Base-by-base conservation (phyloP, 2,797 vertebrate species). In the Megalops cyprinoides region DNA sequence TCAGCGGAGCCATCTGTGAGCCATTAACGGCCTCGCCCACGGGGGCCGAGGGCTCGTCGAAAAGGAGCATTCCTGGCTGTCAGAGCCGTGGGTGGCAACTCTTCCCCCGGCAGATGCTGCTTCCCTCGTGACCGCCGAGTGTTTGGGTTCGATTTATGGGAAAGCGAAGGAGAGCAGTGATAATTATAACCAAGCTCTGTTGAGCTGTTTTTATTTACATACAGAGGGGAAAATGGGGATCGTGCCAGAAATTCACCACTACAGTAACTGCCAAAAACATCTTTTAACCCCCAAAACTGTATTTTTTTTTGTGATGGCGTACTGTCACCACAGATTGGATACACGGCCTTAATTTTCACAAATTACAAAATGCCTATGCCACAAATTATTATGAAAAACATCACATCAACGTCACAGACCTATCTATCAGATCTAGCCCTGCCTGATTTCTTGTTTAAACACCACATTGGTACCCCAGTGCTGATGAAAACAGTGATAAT, bases 21-120 rank as follows among this genome's bases (percentile, higher is more conserved):
- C 53, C 84, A 84, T 85, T 84, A 82, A 3, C 10, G 44, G 25
- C 62, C 53, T 81, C 37, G 80, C 69, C 78, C 74, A 77, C 60
- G 42, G 49, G 73, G 39, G 60, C 34, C 60, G 69, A 46, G 8
- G 56, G 37, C 75, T 6, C 37, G 39, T 31, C 34, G 34, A 28
- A 58, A 51, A 28, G 20, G 34, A 79, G 44, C 20, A 80, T 84
- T 58, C 74, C 10, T 77, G 49, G 42, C 62, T 49, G 67, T 44
- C 31, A 46, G 58, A 46, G 49, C 56, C 44, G 55, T 84, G 42
- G 74, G 58, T 79, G 76, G 82, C 34, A 69, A 74, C 53, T 14
- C 69, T 31, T 31, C n/a, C 46, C 20, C 46, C 42, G 14, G 8
- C 10, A 75, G 14, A 75, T 51, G 10, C 58, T 3, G 20, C 31